Evolutionary conservation across 2,888 invertebrate genomes (phyloP), one percentile per base, ranked within the genome.

Genomic region (Drosophila multiciliata): DNA sequence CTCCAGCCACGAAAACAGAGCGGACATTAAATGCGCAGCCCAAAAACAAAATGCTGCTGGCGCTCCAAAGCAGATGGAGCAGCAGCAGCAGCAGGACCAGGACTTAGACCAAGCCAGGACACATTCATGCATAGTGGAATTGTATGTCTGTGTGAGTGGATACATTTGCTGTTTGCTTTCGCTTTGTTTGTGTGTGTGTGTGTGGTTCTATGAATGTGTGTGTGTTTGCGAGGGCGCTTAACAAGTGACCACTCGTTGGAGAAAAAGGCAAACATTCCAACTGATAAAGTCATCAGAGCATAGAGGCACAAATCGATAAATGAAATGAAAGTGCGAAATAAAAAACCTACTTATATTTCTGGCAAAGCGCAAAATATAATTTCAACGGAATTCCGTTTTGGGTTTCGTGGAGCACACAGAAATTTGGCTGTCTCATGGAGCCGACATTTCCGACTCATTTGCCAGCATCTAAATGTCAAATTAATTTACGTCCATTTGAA

Each of bases 11-110:
- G 48, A 76, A 77, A 60, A 68, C 66, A 57, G 54, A 70, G 38
- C 68, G 66, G 40, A 73, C 89, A 88, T 87, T 85, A 88, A 88
- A 87, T 83, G 85, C 87, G 84, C 89, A 89, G 64, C 72, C 76
- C 66, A 74, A 75, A 74, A 73, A 74, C 75, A 29, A 29, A 29
- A 68, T 78, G 79, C 85, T 87, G 85, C 89, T 80, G 82, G 83
- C 86, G 35, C 62, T 62, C 63, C 82, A 62, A 59, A 62, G 60
- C 57, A 57, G 54, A 57, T 52, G 58, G 52, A 36, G 45, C 33
- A 62, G 60, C 57, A 57, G 52, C 60, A 53, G 58, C 50, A 36
- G 45, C 33, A 42, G 35, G n/a, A 40, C n/a, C 57, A 33, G 40
- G 36, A 42, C 26, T 40, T 23, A 23, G 33, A 35, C 38, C 9